Conservation (phyloP, 1,140 invertebrate genomes). For the Panagrolaimus sp. region DNA sequence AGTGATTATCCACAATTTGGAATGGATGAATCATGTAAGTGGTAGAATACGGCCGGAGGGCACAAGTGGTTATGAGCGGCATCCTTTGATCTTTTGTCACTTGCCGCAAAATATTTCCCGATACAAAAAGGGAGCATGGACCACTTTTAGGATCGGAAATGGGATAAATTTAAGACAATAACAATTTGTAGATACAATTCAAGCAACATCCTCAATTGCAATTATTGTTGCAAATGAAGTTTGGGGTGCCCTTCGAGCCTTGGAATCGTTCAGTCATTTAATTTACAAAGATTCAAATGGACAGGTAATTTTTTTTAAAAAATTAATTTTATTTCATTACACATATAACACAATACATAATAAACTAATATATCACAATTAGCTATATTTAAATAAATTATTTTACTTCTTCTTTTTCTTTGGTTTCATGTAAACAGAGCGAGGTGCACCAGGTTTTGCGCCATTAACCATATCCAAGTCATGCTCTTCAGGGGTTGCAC, state of each 20-base stretch:
- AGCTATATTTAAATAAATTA: neutral
- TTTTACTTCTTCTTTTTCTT: conserved; percentile 3
- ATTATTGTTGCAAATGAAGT: conserved; percentile 26
- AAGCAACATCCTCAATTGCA: neutral
- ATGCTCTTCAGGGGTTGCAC: neutral
- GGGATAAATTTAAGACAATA: neutral
- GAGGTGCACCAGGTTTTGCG: neutral
- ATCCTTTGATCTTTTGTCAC: too few relatives aligned
- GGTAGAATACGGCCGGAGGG: too few relatives aligned
- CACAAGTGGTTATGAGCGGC: too few relatives aligned
- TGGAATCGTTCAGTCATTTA: conserved; percentile 57
- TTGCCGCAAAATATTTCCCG: too few relatives aligned
- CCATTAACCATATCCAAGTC: neutral
- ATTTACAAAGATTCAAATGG: conserved; percentile 35
- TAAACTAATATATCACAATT: neutral
- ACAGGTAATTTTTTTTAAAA: neutral
- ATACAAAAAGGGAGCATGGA: too few relatives aligned
- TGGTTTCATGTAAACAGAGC: conserved; percentile 11
- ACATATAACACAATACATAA: neutral
- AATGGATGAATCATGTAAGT: conserved; percentile 9
- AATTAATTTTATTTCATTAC: neutral
- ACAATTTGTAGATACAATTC: neutral
- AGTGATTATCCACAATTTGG: conserved; percentile 5
- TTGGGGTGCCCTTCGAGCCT: conserved; percentile 52
- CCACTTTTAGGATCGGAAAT: too few relatives aligned